phyloP scores from a whole-genome alignment of 2,888 invertebrate genomes.

The Cyclophora albipunctata region DNA sequence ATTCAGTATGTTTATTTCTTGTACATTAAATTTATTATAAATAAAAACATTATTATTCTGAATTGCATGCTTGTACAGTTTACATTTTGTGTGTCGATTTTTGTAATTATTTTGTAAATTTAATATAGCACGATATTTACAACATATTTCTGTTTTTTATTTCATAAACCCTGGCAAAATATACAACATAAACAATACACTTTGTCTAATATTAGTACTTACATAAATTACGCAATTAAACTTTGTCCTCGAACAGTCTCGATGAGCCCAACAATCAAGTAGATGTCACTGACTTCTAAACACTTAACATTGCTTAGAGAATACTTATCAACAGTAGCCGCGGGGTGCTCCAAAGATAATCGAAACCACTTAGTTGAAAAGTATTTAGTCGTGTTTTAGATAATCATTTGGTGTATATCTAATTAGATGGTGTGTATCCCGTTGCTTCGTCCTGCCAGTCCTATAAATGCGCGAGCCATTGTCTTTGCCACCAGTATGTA shows the following conservation, averaged over 20 bases:
- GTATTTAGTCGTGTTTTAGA: constrained; percentile 29
- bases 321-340: constrained; percentile 25
- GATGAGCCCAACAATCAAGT: constrained; percentile 4
- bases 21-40: constrained; percentile 60
- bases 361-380: constrained; percentile 40
- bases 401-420: constrained; percentile 40
- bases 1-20: constrained; percentile 46
- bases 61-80: constrained; percentile 71
- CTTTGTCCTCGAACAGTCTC: not conserved
- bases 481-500: constrained; percentile 16
- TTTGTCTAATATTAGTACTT: not conserved
- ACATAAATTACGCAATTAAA: not conserved
- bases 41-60: constrained; percentile 49
- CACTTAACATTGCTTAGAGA: constrained; percentile 13
- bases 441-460: constrained; percentile 24
- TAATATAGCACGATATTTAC: constrained; percentile 76
- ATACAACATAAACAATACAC: too few relatives aligned
- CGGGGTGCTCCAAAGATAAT: constrained; percentile 42
- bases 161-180: constrained; percentile 3
- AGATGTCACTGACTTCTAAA: constrained; percentile 11
- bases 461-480: constrained; percentile 27
- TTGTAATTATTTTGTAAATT: constrained; percentile 75
- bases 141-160: constrained; percentile 37
- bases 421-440: constrained; percentile 48
- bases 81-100: constrained; percentile 68